Base-by-base conservation (phyloP, 2,113 vertebrate genomes). In the Lasiurus cinereus region DNA sequence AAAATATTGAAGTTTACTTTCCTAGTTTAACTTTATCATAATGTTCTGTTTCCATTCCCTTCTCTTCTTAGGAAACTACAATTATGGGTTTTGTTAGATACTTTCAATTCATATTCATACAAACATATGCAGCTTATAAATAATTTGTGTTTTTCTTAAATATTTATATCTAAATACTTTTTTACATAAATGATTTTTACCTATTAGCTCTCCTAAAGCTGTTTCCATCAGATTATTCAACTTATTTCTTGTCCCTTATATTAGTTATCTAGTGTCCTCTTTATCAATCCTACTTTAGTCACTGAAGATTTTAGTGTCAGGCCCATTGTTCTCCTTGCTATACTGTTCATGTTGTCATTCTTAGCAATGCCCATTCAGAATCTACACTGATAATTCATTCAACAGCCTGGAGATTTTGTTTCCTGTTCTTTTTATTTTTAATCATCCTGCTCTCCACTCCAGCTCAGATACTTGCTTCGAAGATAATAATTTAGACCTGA, bases 1-100 rank as follows among this genome's bases (percentile, higher is more conserved):
- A 79, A 95, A 90, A 86, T 64, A 12, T 66, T 88, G 21, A 79
- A 70, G 9, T 79, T 95, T 27, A 43, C 15, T 6, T 73, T 91
- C 72, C 48, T 80, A 69, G 29, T 92, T 94, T 39, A 94, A 10
- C 56, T 82, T 74, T 52, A 33, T 80, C 21, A 13, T 29, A 72
- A 83, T 46, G 18, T 76, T 93, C 66, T 86, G 33, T 31, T 83
- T 83, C 33, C 15, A 52, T 76, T 90, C 22, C 16, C 67, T 29
- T 85, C n/a, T 46, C 39, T 83, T 83, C 46, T n/a, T 74, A 69
- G 15, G n/a, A 52, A 70, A 29, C 22, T 92, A 31, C 5, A 66
- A 12, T 66, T 84, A 33, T 19, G 13, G 83, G 15, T 85, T 89
- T 85, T 90, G 12, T 82, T 92, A 27, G 24, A n/a, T 43, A 48